Evolutionary conservation across 2,113 vertebrate species (phyloP).

Genomic region (Tetrax tetrax): DNA sequence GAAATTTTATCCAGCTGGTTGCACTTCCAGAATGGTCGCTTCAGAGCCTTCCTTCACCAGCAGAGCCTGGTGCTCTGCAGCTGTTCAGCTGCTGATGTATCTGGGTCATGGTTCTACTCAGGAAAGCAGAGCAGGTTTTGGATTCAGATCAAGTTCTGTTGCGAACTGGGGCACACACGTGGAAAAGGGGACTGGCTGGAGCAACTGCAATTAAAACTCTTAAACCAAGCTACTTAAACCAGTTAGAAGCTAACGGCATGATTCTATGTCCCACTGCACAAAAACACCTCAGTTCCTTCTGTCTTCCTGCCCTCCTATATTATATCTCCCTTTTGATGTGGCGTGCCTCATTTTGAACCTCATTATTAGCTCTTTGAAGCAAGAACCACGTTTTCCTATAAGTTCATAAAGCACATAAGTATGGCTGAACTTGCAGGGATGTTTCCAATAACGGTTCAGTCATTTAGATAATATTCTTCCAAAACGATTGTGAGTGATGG

Average conservation of each 20-base stretch:
- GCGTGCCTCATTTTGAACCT: conserved; percentile 34
- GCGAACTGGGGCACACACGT: neutral
- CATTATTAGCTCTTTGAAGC: conserved; percentile 61
- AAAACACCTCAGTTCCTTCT: conserved; percentile 25
- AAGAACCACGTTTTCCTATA: neutral
- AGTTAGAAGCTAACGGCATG: neutral
- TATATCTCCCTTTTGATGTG: conserved; percentile 48
- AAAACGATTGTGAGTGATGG: conserved; percentile 10
- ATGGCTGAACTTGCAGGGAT: conserved; percentile 45
- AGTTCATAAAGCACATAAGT: conserved; percentile 20
- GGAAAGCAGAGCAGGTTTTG: neutral
- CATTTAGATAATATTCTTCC: conserved; percentile 39
- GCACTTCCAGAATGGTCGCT: neutral
- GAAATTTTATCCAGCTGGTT: neutral
- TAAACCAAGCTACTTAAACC: neutral
- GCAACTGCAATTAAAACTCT: neutral
- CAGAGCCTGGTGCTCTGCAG: neutral
- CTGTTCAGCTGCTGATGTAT: conserved; percentile 10
- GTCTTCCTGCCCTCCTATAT: neutral
- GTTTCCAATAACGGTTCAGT: conserved; percentile 57
- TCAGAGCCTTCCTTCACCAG: neutral
- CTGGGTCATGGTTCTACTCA: neutral
- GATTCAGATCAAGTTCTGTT: neutral
- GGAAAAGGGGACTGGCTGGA: neutral
- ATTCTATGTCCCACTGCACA: neutral